Evolutionary conservation across 2,888 invertebrate species (phyloP).

Genomic region (Axea sp.): DNA sequence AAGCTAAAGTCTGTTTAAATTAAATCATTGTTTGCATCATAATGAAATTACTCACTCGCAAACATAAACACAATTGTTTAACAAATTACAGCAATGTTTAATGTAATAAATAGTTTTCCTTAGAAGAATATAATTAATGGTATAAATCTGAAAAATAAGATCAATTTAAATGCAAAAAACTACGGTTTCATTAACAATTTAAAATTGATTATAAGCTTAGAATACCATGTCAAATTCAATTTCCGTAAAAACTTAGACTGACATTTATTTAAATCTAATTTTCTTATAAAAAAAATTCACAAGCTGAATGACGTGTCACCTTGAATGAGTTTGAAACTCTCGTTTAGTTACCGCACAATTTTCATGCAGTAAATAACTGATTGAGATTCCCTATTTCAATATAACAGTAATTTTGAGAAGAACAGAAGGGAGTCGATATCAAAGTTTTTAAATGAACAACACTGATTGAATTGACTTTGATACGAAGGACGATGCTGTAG

Average conservation of each 20-base stretch:
- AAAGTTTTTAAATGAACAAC: constrained; percentile 15
- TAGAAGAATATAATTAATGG: neutral
- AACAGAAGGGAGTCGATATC: constrained; percentile 13
- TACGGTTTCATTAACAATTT: constrained; percentile 8
- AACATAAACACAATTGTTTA: too few relatives aligned
- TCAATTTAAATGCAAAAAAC: constrained; percentile 41
- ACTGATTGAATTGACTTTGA: constrained; percentile 52
- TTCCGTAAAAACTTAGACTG: constrained; percentile 18
- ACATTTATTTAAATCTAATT: constrained; percentile 16
- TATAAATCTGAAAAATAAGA: constrained; percentile 7
- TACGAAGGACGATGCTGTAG: constrained; percentile 30
- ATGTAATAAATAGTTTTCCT: too few relatives aligned
- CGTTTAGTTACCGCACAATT: constrained; percentile 25
- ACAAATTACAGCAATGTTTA: too few relatives aligned
- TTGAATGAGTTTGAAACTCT: constrained; percentile 17
- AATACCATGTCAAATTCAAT: neutral
- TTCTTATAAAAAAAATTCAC: constrained; percentile 13
- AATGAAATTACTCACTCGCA: too few relatives aligned
- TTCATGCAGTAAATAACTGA: constrained; percentile 21
- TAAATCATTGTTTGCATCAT: too few relatives aligned
- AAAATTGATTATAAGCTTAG: constrained; percentile 17
- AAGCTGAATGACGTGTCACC: constrained; percentile 5
- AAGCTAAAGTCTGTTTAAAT: too few relatives aligned
- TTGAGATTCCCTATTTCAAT: constrained; percentile 11
- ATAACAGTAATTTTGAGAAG: constrained; percentile 22